A percentile compares a stretch with the other conserved stretches of the same genome.
Evolutionary conservation across 2,113 vertebrate genomes (phyloP).

Genomic region (Ageneiosus marmoratus): DNA sequence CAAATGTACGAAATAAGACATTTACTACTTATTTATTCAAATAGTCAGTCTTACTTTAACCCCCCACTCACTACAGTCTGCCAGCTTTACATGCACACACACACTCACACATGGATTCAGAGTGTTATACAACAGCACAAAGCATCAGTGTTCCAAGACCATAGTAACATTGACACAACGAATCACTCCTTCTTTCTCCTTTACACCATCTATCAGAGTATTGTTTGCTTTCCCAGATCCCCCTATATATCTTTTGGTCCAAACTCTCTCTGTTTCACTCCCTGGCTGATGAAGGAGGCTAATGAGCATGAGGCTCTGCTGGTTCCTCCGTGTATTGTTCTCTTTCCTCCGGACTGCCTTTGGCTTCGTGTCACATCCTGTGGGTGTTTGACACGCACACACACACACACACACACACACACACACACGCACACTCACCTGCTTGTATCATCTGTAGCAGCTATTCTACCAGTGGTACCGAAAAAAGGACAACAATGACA

Average conservation of each 20-base stretch:
- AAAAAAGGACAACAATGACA: background rate
- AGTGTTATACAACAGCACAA: slow-evolving; percentile 23
- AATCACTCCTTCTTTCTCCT: slow-evolving; percentile 38
- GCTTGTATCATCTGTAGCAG: slow-evolving; percentile 20
- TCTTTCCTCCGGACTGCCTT: slow-evolving; percentile 54
- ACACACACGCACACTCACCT: slow-evolving; percentile 33
- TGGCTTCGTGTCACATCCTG: slow-evolving; percentile 62
- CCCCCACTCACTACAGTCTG: background rate
- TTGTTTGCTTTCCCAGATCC: slow-evolving; percentile 32
- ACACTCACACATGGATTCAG: slow-evolving; percentile 2
- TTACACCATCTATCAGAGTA: slow-evolving; percentile 58
- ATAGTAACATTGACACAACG: slow-evolving; percentile 22
- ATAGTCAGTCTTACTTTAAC: background rate
- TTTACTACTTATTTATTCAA: slow-evolving; percentile 25
- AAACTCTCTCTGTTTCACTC: slow-evolving; percentile 67
- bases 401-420: slow-evolving; percentile 52
- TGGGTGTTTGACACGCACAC: slow-evolving; percentile 40
- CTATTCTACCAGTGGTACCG: slow-evolving; percentile 9
- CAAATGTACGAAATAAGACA: background rate
- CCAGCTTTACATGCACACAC: slow-evolving; percentile 5
- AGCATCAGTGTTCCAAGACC: slow-evolving; percentile 24
- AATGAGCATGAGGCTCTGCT: slow-evolving; percentile 72
- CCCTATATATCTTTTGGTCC: slow-evolving; percentile 22
- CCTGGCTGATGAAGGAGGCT: slow-evolving; percentile 71
- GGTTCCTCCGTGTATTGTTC: slow-evolving; percentile 65